Evolutionary conservation across 2,113 vertebrate species (phyloP).

Genomic region (Lagopus leucura): DNA sequence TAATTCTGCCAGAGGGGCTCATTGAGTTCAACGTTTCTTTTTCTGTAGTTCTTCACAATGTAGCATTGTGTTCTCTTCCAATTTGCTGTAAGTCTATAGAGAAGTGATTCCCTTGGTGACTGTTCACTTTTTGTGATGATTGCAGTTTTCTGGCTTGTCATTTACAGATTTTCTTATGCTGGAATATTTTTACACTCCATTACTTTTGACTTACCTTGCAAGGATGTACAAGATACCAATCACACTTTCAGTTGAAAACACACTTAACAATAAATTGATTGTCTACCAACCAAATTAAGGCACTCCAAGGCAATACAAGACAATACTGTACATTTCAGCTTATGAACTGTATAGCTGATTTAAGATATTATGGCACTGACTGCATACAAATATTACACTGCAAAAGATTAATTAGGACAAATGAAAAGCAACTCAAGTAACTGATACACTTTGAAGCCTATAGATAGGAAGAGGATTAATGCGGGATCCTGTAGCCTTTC

Average conservation of each 20-base stretch:
- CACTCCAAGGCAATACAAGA: not conserved
- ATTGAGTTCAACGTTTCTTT: not conserved
- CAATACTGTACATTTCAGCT: not conserved
- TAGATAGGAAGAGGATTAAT: not conserved
- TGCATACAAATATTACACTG: not conserved
- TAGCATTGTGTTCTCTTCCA: not conserved
- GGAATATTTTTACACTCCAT: not conserved
- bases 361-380: not conserved
- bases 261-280: not conserved
- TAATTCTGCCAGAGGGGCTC: not conserved
- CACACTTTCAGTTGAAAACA: not conserved
- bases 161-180: not conserved
- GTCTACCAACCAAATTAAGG: not conserved
- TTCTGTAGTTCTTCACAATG: not conserved
- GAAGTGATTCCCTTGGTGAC: not conserved
- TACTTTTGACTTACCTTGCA: not conserved
- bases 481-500: not conserved
- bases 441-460: not conserved
- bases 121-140: not conserved
- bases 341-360: not conserved
- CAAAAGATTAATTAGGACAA: not conserved
- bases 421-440: not conserved
- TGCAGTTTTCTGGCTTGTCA: not conserved
- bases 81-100: not conserved
- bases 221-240: not conserved